Evolutionary conservation across 2,797 vertebrate genomes (phyloP).

Genomic region (Enteromius treurensis): DNA sequence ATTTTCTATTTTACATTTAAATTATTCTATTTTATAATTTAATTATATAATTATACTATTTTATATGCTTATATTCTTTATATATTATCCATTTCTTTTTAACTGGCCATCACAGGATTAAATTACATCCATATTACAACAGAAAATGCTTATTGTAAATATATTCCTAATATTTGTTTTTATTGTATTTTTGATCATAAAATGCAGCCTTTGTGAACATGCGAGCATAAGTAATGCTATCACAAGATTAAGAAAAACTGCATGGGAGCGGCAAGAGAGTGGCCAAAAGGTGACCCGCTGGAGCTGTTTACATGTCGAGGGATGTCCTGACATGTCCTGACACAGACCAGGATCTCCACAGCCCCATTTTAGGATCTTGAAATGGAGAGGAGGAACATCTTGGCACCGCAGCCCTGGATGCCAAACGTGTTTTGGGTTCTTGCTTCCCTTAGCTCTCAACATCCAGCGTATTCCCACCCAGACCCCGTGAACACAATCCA

Average conservation of each 20-base stretch:
- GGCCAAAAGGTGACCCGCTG: constrained; percentile 23
- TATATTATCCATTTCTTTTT: neutral
- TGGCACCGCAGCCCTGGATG: constrained; percentile 35
- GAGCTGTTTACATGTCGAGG: neutral
- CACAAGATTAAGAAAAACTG: neutral
- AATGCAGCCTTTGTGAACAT: neutral
- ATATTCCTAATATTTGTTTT: neutral
- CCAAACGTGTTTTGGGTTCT: constrained; percentile 42
- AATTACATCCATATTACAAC: neutral
- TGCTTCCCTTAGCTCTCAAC: constrained; percentile 7
- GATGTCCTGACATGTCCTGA: constrained; percentile 39
- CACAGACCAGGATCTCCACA: constrained; percentile 38
- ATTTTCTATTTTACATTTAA: neutral
- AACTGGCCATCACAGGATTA: neutral
- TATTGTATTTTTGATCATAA: neutral
- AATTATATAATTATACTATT: neutral
- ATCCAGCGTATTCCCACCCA: constrained; percentile 23
- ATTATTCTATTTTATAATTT: neutral
- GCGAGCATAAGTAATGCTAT: neutral
- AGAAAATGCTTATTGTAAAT: neutral
- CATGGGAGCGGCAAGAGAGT: neutral
- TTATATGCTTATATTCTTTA: neutral
- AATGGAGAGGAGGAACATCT: constrained; percentile 36
- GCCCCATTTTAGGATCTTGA: constrained; percentile 38
- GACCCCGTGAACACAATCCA: neutral